phyloP scores from a whole-genome alignment of 2,113 vertebrate species.

The Rhipidura dahli region DNA sequence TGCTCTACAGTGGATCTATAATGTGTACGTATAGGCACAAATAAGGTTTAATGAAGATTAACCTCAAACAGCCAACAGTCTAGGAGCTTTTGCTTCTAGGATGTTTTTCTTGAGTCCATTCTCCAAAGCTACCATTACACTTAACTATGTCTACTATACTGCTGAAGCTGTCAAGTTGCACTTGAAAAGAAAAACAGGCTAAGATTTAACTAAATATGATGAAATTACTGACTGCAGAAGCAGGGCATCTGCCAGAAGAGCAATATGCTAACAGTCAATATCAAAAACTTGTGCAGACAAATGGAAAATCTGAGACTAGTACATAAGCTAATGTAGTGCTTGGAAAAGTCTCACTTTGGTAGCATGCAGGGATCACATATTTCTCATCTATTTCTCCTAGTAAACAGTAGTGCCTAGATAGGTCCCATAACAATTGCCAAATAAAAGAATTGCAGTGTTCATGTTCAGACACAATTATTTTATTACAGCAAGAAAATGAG shows the following conservation, averaged over 20 bases:
- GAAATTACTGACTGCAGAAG: not conserved
- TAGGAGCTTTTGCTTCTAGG: not conserved
- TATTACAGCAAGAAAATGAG: slow-evolving; percentile 24
- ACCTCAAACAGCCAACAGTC: not conserved
- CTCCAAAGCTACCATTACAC: not conserved
- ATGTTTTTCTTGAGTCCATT: not conserved
- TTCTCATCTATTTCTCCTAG: not conserved
- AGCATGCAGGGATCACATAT: not conserved
- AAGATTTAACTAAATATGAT: not conserved
- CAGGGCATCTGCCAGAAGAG: not conserved
- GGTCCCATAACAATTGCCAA: not conserved
- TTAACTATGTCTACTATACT: not conserved
- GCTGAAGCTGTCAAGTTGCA: not conserved
- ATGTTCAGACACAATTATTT: not conserved
- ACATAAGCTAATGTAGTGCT: not conserved
- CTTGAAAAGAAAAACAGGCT: not conserved
- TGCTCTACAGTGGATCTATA: not conserved
- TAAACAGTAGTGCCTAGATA: not conserved
- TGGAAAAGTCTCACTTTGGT: not conserved
- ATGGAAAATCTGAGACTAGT: not conserved
- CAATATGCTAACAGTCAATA: not conserved
- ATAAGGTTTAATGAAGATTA: not conserved
- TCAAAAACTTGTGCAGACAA: not conserved
- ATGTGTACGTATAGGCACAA: not conserved
- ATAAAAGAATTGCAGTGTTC: not conserved